These are phyloP conservation scores for Drosophila borealis DNA, from an alignment of 2,888 invertebrate genomes.

Conservation along the genomic window DNA sequence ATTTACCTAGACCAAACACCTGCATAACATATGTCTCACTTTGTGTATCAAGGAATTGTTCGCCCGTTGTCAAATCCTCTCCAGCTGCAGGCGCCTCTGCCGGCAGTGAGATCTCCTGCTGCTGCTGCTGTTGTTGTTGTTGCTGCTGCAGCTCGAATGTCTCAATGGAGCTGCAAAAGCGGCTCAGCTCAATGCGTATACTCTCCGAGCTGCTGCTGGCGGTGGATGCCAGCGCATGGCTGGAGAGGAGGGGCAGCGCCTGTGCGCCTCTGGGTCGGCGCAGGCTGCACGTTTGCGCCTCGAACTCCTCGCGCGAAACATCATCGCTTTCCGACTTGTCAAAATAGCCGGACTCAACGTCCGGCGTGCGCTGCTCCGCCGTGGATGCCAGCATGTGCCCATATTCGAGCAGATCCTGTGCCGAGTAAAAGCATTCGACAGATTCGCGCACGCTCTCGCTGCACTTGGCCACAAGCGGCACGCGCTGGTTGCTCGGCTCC, in stretches of 20 bases:
- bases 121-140: conserved; percentile 2
- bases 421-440: conserved; percentile 78
- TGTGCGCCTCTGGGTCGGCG: conserved; percentile 1
- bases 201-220: conserved; percentile 66
- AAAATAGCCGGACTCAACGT: conserved; percentile 80
- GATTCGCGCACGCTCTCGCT: conserved; percentile 72
- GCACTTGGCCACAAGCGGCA: conserved; percentile 20
- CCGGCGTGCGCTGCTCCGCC: conserved; percentile 73
- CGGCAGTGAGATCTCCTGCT: neutral
- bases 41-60: conserved; percentile 40
- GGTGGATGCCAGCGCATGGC: conserved; percentile 16
- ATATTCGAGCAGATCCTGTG: conserved; percentile 79
- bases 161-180: conserved; percentile 74
- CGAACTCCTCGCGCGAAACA: conserved; percentile 76
- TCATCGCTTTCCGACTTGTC: conserved; percentile 81
- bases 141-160: conserved; percentile 54
- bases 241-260: conserved; percentile 6
- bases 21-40: conserved; percentile 54
- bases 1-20: conserved; percentile 49
- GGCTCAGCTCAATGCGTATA: conserved; percentile 72
- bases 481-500: neutral
- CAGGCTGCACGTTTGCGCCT: conserved; percentile 37
- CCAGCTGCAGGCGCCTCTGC: neutral
- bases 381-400: conserved; percentile 66
- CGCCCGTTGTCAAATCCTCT: neutral